Conservation (phyloP, 2,888 invertebrate species). For the Entomobrya multifasciata region DNA sequence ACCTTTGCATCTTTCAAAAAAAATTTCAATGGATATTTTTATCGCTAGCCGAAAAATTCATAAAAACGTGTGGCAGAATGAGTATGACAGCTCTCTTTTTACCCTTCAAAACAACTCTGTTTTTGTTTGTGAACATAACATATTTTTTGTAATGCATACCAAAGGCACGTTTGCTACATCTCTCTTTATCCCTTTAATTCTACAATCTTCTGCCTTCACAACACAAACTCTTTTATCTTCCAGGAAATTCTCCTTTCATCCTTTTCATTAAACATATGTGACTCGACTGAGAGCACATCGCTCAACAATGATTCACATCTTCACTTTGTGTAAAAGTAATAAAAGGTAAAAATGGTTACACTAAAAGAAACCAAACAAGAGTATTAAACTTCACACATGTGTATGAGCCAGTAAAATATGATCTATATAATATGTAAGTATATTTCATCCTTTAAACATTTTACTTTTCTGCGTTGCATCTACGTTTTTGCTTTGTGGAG, state of each 20-base stretch:
- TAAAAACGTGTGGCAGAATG: too few species aligned
- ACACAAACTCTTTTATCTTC: slow-evolving; percentile 35
- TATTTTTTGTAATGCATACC: too few species aligned
- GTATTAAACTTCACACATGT: slow-evolving; percentile 8
- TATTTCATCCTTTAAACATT: slow-evolving; percentile 12
- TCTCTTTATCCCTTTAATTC: slow-evolving; percentile 5
- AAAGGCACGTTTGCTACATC: too few species aligned
- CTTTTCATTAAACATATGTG: neutral
- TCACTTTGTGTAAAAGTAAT: neutral
- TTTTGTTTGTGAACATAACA: too few species aligned
- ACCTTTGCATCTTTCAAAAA: slow-evolving; percentile 56
- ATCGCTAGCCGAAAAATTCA: too few species aligned
- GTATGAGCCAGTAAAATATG: neutral
- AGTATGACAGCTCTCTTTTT: too few species aligned
- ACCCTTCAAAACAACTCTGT: too few species aligned
- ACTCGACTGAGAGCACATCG: slow-evolving; percentile 24
- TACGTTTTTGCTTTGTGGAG: slow-evolving; percentile 12
- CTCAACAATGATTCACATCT: neutral
- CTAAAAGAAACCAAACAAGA: slow-evolving; percentile 9
- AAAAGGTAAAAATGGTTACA: neutral
- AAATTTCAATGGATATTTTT: slow-evolving; percentile 26
- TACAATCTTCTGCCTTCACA: slow-evolving; percentile 15
- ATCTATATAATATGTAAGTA: slow-evolving; percentile 5
- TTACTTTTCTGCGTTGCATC: neutral
- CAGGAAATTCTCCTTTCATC: slow-evolving; percentile 44